Evolutionary conservation across 2,113 vertebrate species (phyloP), one percentile per base, ranked within the genome.

Genomic region (Leucopsar rothschildi): DNA sequence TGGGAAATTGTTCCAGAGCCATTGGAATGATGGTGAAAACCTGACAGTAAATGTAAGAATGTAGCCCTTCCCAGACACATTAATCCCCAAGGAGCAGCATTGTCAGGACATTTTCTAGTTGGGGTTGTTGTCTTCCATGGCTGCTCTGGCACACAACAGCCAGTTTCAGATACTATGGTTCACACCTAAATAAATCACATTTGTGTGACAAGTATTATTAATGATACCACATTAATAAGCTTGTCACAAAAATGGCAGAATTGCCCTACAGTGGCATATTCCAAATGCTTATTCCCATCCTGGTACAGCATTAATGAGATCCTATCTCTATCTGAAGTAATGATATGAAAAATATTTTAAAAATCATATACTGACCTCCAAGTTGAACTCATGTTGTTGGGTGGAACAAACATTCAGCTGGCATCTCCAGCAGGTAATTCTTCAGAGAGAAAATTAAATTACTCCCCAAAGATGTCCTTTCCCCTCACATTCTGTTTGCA

Each of bases 31-130:
- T 65, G 17, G 21, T 47, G 47, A 66, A 86, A 82, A 37, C 35
- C 20, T 79, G 44, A 45, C 28, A 71, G 29, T 22, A 61, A 18
- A 28, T 39, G 23, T 71, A 55, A n/a, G 21, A 50, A 56, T 53
- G 23, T 11, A 57, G 20, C n/a, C 55, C 29, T 84, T 47, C 5
- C 39, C 33, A 64, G 28, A 14, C 28, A 53, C 3, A 16, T 19
- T 42, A 59, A 55, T 49, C 11, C n/a, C 16, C 45, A 61, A n/a
- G 0, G 0, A 24, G 37, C 47, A 84, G 31, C 4, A 0, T 33
- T 24, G 10, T 59, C 53, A 42, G 49, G 27, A 63, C 9, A 31
- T 84, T 63, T 39, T 72, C 31, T 82, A 21, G 4, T 39, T 88
- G 39, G 24, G 39, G 20, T 49, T 77, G 29, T 19, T 63, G 23